These are phyloP conservation scores for Colletes gigas DNA, from an alignment of 1,140 invertebrate species.

Conservation along the genomic window DNA sequence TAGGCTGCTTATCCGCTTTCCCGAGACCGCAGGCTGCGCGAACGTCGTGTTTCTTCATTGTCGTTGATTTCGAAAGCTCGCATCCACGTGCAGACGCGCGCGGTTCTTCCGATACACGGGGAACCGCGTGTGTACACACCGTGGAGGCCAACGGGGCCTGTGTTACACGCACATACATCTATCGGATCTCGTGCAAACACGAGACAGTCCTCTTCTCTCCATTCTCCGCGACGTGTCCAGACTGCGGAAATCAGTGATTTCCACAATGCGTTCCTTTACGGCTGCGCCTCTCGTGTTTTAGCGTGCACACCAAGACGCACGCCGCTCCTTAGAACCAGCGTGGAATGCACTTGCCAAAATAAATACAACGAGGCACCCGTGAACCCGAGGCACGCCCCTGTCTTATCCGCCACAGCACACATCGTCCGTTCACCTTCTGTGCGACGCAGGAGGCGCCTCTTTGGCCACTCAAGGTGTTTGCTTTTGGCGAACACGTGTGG, in stretches of 20 bases:
- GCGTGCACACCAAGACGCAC: background rate
- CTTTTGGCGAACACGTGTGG: constrained; percentile 26
- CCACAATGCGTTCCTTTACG: constrained; percentile 27
- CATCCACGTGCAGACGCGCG: constrained; percentile 25
- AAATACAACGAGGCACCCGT: constrained; percentile 21
- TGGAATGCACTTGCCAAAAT: constrained; percentile 34
- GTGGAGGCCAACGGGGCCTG: background rate
- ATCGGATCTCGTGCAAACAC: constrained; percentile 9
- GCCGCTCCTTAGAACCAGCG: background rate
- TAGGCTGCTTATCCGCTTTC: constrained; percentile 62
- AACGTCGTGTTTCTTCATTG: constrained; percentile 49
- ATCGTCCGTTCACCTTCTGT: background rate
- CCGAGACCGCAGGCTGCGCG: constrained; percentile 40
- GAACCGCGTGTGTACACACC: background rate
- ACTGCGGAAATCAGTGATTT: constrained; percentile 44
- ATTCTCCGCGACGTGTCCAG: constrained; percentile 22
- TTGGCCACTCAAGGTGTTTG: constrained; percentile 34
- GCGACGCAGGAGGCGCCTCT: constrained; percentile 15
- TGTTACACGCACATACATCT: background rate
- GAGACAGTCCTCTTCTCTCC: constrained; percentile 10
- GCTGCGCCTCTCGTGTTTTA: constrained; percentile 4
- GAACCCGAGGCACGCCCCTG: constrained; percentile 21
- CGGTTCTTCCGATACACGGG: background rate
- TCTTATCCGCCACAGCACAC: constrained; percentile 9
- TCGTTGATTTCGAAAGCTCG: constrained; percentile 50